phyloP scores from a whole-genome alignment of 2,113 vertebrate genomes.

The Urocitellus parryii region DNA sequence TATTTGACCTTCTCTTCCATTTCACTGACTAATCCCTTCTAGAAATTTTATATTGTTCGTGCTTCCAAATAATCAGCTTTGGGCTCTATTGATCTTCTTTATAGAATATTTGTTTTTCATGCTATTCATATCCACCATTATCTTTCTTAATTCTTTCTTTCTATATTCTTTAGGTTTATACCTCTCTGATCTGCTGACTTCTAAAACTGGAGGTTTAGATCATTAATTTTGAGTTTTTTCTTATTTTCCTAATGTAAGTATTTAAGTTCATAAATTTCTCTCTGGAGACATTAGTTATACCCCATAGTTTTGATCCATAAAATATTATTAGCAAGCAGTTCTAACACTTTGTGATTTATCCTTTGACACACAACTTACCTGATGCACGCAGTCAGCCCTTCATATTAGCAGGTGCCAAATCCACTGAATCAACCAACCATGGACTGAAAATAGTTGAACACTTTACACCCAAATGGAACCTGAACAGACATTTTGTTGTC shows the following conservation, averaged over 20 bases:
- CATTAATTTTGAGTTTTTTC: slow-evolving; percentile 51
- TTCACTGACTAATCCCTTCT: background rate
- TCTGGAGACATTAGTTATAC: background rate
- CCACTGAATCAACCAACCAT: background rate
- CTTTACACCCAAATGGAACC: background rate
- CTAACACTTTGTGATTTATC: slow-evolving; percentile 27
- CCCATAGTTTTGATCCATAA: background rate
- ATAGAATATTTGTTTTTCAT: background rate
- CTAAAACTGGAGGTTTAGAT: background rate
- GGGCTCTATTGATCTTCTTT: background rate
- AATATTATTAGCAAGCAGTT: background rate
- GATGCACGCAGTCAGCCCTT: background rate
- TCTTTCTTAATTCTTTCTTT: background rate
- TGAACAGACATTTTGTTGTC: background rate
- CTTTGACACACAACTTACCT: background rate
- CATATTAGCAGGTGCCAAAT: background rate
- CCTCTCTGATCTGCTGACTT: background rate
- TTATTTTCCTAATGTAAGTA: background rate
- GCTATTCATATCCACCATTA: background rate
- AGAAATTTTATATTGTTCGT: background rate
- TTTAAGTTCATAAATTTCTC: background rate
- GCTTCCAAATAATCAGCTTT: slow-evolving; percentile 28
- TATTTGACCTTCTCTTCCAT: background rate
- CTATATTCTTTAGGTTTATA: background rate
- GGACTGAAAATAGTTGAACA: background rate